Percentiles rank a stretch among this genome's conserved stretches.
These are phyloP conservation scores for Tenebrio molitor DNA, from an alignment of 1,140 invertebrate genomes.

Conservation along the genomic window DNA sequence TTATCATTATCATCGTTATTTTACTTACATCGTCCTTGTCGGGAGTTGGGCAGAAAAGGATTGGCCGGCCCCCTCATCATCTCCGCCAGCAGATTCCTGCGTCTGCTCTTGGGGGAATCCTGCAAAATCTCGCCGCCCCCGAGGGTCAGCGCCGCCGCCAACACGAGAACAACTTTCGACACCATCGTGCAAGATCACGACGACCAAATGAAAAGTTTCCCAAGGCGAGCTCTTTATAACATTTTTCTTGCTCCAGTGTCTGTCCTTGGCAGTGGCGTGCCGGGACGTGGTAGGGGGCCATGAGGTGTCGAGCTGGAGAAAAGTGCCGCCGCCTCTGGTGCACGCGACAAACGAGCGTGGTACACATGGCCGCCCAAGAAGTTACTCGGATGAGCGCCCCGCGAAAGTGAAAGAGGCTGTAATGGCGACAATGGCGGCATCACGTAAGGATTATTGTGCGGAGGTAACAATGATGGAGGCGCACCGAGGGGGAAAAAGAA, in stretches of 20 bases:
- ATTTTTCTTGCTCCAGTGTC: no score
- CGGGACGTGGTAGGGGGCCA: no score
- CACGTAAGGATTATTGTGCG: constrained; percentile 21
- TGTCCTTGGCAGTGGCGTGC: no score
- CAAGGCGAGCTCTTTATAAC: no score
- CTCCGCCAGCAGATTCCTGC: background rate
- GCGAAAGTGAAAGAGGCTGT: constrained; percentile 27
- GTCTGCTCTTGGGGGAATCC: background rate
- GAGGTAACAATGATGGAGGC: constrained; percentile 10
- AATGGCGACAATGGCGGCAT: constrained; percentile 15
- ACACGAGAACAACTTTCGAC: background rate
- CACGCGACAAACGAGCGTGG: background rate
- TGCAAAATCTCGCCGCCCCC: background rate
- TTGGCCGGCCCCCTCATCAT: background rate
- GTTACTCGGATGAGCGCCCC: constrained; percentile 26
- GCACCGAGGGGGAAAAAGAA: constrained; percentile 1
- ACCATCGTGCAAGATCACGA: background rate
- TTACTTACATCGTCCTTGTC: constrained; percentile 47
- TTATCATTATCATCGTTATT: no score
- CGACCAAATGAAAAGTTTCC: no score
- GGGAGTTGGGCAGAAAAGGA: constrained; percentile 26
- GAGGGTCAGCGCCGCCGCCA: background rate
- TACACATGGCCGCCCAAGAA: constrained; percentile 26
- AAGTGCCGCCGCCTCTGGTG: no score
- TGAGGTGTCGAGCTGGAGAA: no score